These are phyloP conservation scores for Champsocephalus gunnari DNA, from an alignment of 2,797 vertebrate species.

Conservation along the genomic window DNA sequence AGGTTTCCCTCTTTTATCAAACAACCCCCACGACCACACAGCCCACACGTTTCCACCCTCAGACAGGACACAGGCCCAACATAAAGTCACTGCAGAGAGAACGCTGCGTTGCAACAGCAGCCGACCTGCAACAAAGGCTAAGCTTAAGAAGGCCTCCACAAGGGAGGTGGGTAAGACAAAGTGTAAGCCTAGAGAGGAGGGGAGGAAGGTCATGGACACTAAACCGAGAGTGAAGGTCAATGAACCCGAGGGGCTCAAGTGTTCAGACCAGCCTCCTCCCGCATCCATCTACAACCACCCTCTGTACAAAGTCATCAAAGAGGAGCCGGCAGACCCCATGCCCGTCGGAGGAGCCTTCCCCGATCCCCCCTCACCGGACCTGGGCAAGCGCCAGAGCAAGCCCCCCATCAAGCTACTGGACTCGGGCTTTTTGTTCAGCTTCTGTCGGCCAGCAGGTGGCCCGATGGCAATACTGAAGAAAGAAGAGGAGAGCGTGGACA, in stretches of 20 bases:
- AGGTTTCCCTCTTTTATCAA: slow-evolving; percentile 47
- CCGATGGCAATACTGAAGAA: slow-evolving; percentile 80
- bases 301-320: slow-evolving; percentile 85
- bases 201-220: slow-evolving; percentile 37
- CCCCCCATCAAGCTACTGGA: slow-evolving; percentile 87
- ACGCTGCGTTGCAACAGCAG: slow-evolving; percentile 73
- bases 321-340: slow-evolving; percentile 85
- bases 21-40: slow-evolving; percentile 1
- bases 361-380: slow-evolving; percentile 77
- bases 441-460: slow-evolving; percentile 80
- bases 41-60: slow-evolving; percentile 26
- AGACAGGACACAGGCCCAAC: slow-evolving; percentile 40
- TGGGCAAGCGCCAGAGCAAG: slow-evolving; percentile 88
- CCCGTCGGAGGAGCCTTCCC: slow-evolving; percentile 73
- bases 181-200: slow-evolving; percentile 53
- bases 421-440: slow-evolving; percentile 87
- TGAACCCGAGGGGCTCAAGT: slow-evolving; percentile 43
- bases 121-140: slow-evolving; percentile 62
- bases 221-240: slow-evolving; percentile 38
- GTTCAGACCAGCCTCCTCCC: slow-evolving; percentile 56
- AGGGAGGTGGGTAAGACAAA: slow-evolving; percentile 45
- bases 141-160: slow-evolving; percentile 38
- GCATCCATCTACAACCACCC: slow-evolving; percentile 77
- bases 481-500: slow-evolving; percentile 86
- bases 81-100: slow-evolving; percentile 36